Base-by-base conservation (phyloP, 1,140 invertebrate species). In the Charaxes varanes region DNA sequence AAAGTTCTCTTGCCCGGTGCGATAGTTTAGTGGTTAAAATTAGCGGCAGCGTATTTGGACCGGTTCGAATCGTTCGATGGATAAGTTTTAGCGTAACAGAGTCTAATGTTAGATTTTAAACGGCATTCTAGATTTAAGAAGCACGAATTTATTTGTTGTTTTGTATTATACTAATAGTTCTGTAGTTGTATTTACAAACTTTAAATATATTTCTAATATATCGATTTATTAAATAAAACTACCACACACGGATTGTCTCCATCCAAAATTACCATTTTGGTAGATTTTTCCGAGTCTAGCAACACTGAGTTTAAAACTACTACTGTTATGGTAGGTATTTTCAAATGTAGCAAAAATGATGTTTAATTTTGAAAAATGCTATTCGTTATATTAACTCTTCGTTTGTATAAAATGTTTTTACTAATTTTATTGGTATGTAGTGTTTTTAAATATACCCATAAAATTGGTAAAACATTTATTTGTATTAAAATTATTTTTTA, bases 141-240 rank as follows among this genome's bases (percentile, higher is more conserved):
- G 77, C 77, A 81, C 77, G 77, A 81, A 81, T 81, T 81, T 81
- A 81, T 79, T 81, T 81, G 72, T 79, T 82, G 64, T 64, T 79
- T 79, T 82, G 63, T 79, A 71, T 68, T 62, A 72, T 70, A 63
- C 48, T 57, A 62, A 64, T 74, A 77, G 62, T 62, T 62, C 61
- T 53, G 56, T 76, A 77, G 62, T 63, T 65, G 51, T 70, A 77
- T 62, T 70, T 69, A 64, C 60, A 57, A 53, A 59, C 57, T 54
- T 64, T 46, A 77, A 73, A 73, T 72, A 68, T 81, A 78, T 74
- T 68, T 70, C 57, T 68, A 46, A 62, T 65, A 60, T 62, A 62
- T 58, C 49, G 38, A 46, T 57, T 59, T 57, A 52, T 64, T 56
- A 47, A 46, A 44, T 14, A 53, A 44, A 44, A 42, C 27, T 56